Base-by-base conservation (phyloP, 2,113 vertebrate species). In the Enhydra lutris region DNA sequence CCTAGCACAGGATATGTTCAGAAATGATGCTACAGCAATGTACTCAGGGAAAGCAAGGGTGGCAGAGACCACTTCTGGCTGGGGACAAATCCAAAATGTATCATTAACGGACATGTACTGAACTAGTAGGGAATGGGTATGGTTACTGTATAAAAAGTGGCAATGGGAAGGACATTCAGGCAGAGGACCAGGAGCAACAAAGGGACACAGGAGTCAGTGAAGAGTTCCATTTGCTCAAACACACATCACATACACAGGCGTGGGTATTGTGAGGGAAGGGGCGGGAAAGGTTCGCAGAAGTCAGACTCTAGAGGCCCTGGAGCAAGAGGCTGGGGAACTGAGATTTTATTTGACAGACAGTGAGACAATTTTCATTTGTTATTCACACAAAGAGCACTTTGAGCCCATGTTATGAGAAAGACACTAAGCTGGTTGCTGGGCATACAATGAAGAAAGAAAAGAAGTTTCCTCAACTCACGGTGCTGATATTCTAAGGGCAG, bases 161-260 rank as follows among this genome's bases (percentile, higher is more conserved):
- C 42, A 31, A 24, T 4, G 3, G 2, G 42, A 61, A 31, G 10
- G 50, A 12, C 36, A 5, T 23, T 15, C 47, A 67, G 17, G 12
- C 15, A 11, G 24, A 47, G 36, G 21, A 17, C 15, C 42, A 63
- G 23, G 26, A 69, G 34, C 20, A 50, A 26, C 13, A 15, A 36
- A 50, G 13, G 23, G 4, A 7, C 7, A 7, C 6, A 15, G 10
- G 39, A 11, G 5, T 6, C 0, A 20, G 21, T 11, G 67, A 36
- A 29, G 14, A 4, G 23, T 11, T 57, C 52, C 21, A 20, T 57
- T 36, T n/a, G 59, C 74, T 92, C 42, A 39, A 26, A 9, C 36
- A 59, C 57, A 80, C 31, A 39, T 1, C 31, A 42, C 1, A 4
- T 17, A 14, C 6, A 1, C 1, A 61, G 39, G 26, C 3, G 4